These are phyloP conservation scores for Acrobasis repandana DNA, from an alignment of 2,888 invertebrate genomes.

Conservation along the genomic window DNA sequence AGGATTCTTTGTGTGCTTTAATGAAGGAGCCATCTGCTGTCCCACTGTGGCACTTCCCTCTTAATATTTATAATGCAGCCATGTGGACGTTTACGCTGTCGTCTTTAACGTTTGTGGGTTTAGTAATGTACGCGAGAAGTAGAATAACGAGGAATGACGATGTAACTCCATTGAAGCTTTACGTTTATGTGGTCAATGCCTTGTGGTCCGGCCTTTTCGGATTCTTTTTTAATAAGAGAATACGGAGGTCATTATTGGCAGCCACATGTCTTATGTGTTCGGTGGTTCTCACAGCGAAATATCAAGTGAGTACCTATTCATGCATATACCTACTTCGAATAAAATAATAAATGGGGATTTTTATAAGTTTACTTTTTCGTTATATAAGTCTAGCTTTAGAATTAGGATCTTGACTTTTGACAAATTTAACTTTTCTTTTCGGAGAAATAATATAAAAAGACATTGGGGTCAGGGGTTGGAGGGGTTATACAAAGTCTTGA, in stretches of 20 bases:
- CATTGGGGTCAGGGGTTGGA: too few relatives aligned
- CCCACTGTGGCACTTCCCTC: conserved; percentile 51
- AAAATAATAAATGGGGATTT: too few relatives aligned
- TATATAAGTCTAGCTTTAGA: too few relatives aligned
- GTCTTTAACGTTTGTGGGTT: conserved; percentile 15
- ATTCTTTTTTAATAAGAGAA: conserved; percentile 36
- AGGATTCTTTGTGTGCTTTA: conserved; percentile 50
- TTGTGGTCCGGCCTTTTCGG: conserved; percentile 39
- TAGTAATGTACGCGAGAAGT: conserved; percentile 4
- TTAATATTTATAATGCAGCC: conserved; percentile 37
- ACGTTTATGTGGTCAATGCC: conserved; percentile 11
- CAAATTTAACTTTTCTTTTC: too few relatives aligned
- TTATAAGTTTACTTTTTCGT: too few relatives aligned
- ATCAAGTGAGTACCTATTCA: conserved; percentile 49
- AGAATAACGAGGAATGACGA: not conserved
- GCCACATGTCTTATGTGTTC: conserved; percentile 45
- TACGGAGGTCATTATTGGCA: conserved; percentile 38
- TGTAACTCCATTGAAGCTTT: not conserved
- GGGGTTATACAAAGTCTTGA: too few relatives aligned
- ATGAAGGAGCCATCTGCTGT: conserved; percentile 38
- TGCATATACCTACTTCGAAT: too few relatives aligned
- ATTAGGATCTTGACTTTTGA: too few relatives aligned
- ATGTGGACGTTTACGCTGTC: conserved; percentile 28
- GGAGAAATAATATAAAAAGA: too few relatives aligned
- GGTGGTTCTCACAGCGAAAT: conserved; percentile 44